Evolutionary conservation across 2,888 invertebrate genomes (phyloP).

Genomic region (Carterocephalus palaemon): DNA sequence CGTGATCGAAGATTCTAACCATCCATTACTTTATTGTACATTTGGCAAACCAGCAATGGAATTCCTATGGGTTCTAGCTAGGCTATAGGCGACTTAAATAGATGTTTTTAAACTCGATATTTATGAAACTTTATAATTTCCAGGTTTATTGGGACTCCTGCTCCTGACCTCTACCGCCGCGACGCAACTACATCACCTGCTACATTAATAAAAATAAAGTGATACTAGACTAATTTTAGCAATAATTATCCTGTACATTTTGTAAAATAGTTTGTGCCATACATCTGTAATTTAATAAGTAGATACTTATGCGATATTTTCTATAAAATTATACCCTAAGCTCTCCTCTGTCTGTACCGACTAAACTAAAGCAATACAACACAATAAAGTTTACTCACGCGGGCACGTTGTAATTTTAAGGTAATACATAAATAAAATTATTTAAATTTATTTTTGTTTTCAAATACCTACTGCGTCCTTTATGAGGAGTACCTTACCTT

Average conservation of each 20-base stretch:
- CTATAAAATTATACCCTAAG: conserved; percentile 57
- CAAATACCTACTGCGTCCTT: no score
- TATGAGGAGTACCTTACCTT: no score
- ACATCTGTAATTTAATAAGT: conserved; percentile 67
- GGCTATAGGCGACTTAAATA: no score
- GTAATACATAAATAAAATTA: conserved; percentile 51
- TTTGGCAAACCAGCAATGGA: no score
- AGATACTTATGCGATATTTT: conserved; percentile 66
- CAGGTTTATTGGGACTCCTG: conserved; percentile 55
- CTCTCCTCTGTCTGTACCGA: conserved; percentile 56
- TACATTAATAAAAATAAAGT: conserved; percentile 75
- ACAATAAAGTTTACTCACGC: conserved; percentile 68
- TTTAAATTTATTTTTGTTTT: conserved; percentile 43
- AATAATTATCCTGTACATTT: conserved; percentile 72
- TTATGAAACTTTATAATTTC: conserved; percentile 35
- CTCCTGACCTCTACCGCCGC: conserved; percentile 52
- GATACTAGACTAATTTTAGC: conserved; percentile 73
- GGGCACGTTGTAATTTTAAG: conserved; percentile 61
- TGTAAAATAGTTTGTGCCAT: conserved; percentile 76
- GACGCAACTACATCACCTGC: conserved; percentile 55
- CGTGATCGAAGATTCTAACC: no score
- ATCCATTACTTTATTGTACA: no score
- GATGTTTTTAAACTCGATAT: no score
- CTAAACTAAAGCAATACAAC: conserved; percentile 68
- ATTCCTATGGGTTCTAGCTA: no score